These are phyloP conservation scores for Loriculus beryllinus DNA, from an alignment of 2,797 vertebrate genomes.

Conservation along the genomic window DNA sequence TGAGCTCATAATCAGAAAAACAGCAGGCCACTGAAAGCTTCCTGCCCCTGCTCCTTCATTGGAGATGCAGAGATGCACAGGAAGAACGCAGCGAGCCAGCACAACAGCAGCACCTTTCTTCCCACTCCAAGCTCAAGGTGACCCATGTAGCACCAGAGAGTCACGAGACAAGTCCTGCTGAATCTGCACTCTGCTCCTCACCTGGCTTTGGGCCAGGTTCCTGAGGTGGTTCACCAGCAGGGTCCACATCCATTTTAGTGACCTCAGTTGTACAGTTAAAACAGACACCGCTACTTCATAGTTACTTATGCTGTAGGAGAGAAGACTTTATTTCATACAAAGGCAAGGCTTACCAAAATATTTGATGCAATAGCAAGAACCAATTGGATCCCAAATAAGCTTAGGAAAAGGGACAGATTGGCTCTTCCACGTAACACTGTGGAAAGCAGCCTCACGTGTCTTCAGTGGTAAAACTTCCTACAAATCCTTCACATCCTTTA, in stretches of 20 bases:
- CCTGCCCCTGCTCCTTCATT: not conserved
- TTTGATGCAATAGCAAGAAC: not conserved
- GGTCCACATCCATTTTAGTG: not conserved
- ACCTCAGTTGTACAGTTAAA: accelerated
- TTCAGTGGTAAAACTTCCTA: not conserved
- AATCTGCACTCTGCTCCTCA: not conserved
- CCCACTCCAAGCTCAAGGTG: not conserved
- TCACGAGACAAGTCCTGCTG: not conserved
- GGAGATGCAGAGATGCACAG: not conserved
- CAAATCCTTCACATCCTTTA: not conserved
- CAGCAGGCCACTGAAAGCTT: not conserved
- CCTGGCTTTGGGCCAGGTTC: not conserved
- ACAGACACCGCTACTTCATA: not conserved
- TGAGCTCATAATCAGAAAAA: not conserved
- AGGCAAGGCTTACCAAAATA: not conserved
- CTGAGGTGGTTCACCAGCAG: not conserved
- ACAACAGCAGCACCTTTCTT: not conserved
- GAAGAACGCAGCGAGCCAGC: not conserved
- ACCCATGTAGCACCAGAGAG: accelerated
- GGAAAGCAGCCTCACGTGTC: not conserved
- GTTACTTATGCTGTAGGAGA: not conserved
- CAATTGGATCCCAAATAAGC: not conserved
- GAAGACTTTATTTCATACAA: not conserved
- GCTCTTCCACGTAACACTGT: not conserved
- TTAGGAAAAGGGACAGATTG: not conserved